Conservation (phyloP, 2,113 vertebrate species). For the Dicerorhinus sumatrensis region DNA sequence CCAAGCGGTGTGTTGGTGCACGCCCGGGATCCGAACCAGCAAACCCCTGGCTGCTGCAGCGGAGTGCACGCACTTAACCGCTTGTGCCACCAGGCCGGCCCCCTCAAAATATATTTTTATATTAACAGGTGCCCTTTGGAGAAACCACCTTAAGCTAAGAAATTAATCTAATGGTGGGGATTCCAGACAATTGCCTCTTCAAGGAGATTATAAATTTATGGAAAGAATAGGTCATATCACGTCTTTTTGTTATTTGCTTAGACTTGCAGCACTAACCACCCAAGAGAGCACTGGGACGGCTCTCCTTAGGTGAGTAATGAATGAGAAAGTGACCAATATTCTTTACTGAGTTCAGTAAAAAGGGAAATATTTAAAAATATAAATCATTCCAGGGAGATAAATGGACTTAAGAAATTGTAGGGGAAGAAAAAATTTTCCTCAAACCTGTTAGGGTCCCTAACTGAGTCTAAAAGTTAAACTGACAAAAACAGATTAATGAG, state of each 20-base stretch:
- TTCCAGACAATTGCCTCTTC: neutral
- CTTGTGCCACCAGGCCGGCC: too few relatives aligned
- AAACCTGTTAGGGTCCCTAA: neutral
- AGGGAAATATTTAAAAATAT: slow-evolving; percentile 38
- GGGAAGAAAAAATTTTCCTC: neutral
- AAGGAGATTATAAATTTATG: neutral
- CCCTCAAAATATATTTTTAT: neutral
- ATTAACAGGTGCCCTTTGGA: neutral
- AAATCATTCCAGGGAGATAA: neutral
- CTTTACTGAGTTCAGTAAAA: neutral
- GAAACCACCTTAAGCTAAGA: neutral
- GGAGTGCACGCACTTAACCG: too few relatives aligned
- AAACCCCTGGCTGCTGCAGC: too few relatives aligned
- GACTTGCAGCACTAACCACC: neutral
- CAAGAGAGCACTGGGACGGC: neutral
- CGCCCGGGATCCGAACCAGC: too few relatives aligned
- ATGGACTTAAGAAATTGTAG: neutral
- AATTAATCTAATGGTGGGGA: neutral
- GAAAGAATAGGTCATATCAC: neutral
- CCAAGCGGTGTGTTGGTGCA: too few relatives aligned
- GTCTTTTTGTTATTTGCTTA: neutral
- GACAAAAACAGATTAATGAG: neutral
- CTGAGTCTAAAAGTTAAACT: neutral
- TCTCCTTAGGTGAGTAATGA: neutral
- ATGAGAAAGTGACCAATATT: neutral